Conservation (phyloP, 2,797 vertebrate genomes). For the Sphaeramia orbicularis region DNA sequence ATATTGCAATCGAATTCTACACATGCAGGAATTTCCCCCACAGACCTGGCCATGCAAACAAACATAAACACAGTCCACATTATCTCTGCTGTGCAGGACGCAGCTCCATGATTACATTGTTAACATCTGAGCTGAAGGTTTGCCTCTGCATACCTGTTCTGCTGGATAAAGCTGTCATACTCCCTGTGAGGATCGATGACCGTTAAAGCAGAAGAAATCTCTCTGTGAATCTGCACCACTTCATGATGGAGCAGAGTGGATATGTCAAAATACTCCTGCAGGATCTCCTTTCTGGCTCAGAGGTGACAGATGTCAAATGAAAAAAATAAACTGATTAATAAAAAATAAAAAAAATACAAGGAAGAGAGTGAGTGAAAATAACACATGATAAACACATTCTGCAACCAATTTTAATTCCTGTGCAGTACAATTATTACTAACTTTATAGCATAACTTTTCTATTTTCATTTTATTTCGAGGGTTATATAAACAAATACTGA, state of each 20-base stretch:
- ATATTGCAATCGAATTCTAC: constrained; percentile 90
- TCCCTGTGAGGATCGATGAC: constrained; percentile 88
- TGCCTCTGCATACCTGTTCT: constrained; percentile 85
- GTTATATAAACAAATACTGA: too few relatives aligned
- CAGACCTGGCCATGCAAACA: constrained; percentile 70
- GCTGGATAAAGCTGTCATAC: constrained; percentile 91
- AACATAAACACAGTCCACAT: constrained; percentile 20
- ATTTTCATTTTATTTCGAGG: too few relatives aligned
- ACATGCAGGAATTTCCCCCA: constrained; percentile 81
- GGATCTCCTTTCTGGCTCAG: constrained; percentile 90
- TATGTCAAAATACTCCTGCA: constrained; percentile 92
- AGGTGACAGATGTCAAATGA: neutral
- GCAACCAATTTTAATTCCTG: neutral
- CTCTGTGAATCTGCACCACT: constrained; percentile 87
- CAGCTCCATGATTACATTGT: neutral
- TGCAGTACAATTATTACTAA: too few relatives aligned
- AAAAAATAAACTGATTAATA: too few relatives aligned
- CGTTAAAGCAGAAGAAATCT: constrained; percentile 85
- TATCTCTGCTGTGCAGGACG: neutral
- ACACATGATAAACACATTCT: neutral
- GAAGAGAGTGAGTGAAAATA: neutral
- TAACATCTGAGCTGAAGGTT: neutral
- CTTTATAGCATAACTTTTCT: too few relatives aligned
- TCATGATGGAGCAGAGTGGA: constrained; percentile 93
- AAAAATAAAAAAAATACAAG: neutral